Conservation (phyloP, 2,797 vertebrate species). For the Knipowitschia caucasica region DNA sequence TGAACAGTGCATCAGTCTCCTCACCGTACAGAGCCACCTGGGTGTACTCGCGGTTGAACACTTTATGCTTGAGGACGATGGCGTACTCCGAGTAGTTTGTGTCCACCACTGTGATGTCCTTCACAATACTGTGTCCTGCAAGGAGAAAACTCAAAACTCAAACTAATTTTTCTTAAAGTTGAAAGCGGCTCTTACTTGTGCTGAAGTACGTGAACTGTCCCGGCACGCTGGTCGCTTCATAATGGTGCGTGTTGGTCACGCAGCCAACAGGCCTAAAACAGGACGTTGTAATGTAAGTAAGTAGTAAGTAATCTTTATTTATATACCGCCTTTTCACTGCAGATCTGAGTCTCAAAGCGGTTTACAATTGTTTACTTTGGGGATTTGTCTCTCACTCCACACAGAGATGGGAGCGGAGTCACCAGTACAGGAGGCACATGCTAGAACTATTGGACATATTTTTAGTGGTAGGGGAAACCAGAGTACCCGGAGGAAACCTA, state of each 20-base stretch:
- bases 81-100: conserved; percentile 79
- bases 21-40: conserved; percentile 79
- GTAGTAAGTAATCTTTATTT: no score
- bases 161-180: neutral
- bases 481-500: no score
- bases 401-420: no score
- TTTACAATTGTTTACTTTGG: no score
- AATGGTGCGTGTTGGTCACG: conserved; percentile 54
- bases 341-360: no score
- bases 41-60: conserved; percentile 73
- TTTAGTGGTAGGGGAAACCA: no score
- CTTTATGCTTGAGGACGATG: conserved; percentile 76
- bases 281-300: no score
- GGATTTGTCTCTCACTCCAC: no score
- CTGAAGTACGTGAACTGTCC: conserved; percentile 79
- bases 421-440: no score
- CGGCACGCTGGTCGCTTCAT: conserved; percentile 65
- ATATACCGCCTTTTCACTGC: no score
- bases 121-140: conserved; percentile 71
- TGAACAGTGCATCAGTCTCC: conserved; percentile 8
- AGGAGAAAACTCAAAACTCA: neutral
- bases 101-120: conserved; percentile 79
- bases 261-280: conserved; percentile 60
- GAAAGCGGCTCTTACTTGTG: conserved; percentile 61
- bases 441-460: no score